Evolutionary conservation across 1,140 invertebrate species (phyloP), one percentile per base, ranked within the genome.

Genomic region (Macrobrachium rosenbergii): DNA sequence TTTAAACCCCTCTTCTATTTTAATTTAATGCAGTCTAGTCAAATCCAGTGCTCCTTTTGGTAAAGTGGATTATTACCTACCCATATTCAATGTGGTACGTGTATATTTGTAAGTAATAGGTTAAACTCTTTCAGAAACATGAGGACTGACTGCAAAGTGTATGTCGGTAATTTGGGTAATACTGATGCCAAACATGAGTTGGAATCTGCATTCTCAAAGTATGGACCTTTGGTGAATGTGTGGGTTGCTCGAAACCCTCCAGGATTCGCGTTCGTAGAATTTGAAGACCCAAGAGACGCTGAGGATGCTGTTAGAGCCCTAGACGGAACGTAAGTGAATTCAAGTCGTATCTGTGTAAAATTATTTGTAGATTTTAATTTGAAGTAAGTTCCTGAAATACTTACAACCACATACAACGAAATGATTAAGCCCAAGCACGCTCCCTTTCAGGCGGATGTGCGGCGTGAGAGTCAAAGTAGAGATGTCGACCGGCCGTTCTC

Each of bases 191-290:
- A 97, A 91, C 96, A 96, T 91, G 96, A 98, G 92, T 92, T 98
- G 69, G 97, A 98, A 92, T 96, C 98, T 92, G 96, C 97, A 12
- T 99, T 99, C 92, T 95, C 96, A 79, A 97, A 98, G 90, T 99
- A 99, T 92, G 98, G 98, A 7, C 95, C 96, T 52, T 92, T 99
- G 88, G 94, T 96, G 89, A 98, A 97, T 93, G 97, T 99, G 23
- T 99, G 97, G 97, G 97, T 99, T 6, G 98, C 97, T 0, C 93
- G 97, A 90, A 98, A 98, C 92, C 96, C 96, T 14, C 96, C 96
- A 69, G 95, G 98, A 60, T 99, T 99, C 93, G 98, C 97, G 17
- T 99, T 99, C 93, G 96, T 99, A 21, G 97, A 99, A 92, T 99
- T 98, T 93, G 98, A 99, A 93, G 94, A 95, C 90, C 91, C 92